Evolutionary conservation across 92 coral and sea anemone genomes (phyloP).

Genomic region (Heliopora coerulea): DNA sequence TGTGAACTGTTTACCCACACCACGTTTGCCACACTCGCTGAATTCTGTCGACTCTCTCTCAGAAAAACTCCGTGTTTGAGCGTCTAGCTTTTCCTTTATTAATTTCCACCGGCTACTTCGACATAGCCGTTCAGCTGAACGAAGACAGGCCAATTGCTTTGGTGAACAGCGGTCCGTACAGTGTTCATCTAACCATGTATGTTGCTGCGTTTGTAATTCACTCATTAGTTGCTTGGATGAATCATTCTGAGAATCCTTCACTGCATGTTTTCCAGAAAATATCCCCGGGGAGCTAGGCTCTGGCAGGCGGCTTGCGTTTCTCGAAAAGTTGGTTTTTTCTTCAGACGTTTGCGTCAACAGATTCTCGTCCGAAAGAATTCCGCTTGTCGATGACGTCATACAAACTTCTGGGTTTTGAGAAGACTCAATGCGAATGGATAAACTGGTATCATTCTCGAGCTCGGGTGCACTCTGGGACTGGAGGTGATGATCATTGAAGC

Average conservation of each 20-base stretch:
- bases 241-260: not conserved
- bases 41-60: not conserved
- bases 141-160: not conserved
- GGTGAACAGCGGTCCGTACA: not conserved
- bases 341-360: not conserved
- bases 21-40: too few relatives aligned
- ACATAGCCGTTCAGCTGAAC: not conserved
- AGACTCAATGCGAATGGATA: constrained; percentile 23
- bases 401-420: constrained; percentile 4
- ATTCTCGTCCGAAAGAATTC: constrained; percentile 1
- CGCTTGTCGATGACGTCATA: constrained; percentile 30
- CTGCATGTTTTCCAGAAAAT: not conserved
- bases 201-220: not conserved
- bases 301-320: not conserved
- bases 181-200: too few relatives aligned
- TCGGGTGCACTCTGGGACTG: constrained; percentile 15
- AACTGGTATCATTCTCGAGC: not conserved
- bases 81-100: not conserved
- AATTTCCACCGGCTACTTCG: not conserved
- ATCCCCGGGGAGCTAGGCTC: not conserved
- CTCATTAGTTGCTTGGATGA: not conserved
- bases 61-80: not conserved
- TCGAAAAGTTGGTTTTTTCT: not conserved
- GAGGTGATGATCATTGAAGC: not conserved
- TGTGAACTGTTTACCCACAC: not conserved